A percentile compares a stretch with the other conserved stretches of the same genome.
Evolutionary conservation across 2,113 vertebrate genomes (phyloP).

Genomic region (Morone chrysops): DNA sequence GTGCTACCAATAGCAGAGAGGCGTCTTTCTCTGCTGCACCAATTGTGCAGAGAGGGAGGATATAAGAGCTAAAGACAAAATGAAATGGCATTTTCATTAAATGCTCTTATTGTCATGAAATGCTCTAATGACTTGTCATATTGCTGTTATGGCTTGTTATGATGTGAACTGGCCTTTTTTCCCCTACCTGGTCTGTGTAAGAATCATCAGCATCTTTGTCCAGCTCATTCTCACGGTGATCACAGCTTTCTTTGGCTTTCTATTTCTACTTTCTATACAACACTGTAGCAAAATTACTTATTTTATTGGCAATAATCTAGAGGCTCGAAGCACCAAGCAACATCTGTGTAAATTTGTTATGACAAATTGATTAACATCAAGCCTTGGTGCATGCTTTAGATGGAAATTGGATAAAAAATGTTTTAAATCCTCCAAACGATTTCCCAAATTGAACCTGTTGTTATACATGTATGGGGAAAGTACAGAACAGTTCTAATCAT

Average conservation of each 20-base stretch:
- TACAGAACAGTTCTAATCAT: background rate
- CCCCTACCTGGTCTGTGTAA: background rate
- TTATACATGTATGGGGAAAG: background rate
- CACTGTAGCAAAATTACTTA: background rate
- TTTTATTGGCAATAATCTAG: background rate
- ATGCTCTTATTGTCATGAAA: background rate
- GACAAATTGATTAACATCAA: background rate
- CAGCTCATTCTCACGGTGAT: background rate
- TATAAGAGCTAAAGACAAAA: background rate
- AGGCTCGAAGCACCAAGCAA: background rate
- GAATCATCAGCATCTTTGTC: background rate
- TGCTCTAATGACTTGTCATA: background rate
- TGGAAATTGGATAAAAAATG: background rate
- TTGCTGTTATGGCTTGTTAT: background rate
- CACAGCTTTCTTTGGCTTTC: background rate
- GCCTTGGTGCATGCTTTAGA: background rate
- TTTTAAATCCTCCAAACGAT: too few relatives aligned
- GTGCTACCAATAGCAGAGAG: slow-evolving; percentile 20
- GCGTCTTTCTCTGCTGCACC: slow-evolving; percentile 20
- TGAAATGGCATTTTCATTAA: background rate
- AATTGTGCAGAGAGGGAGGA: background rate
- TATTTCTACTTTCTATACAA: background rate
- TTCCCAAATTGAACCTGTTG: background rate
- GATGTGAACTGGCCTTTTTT: background rate
- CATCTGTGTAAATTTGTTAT: background rate